Conservation (phyloP, 2,797 vertebrate species). For the Catamblyrhynchus diadema region DNA sequence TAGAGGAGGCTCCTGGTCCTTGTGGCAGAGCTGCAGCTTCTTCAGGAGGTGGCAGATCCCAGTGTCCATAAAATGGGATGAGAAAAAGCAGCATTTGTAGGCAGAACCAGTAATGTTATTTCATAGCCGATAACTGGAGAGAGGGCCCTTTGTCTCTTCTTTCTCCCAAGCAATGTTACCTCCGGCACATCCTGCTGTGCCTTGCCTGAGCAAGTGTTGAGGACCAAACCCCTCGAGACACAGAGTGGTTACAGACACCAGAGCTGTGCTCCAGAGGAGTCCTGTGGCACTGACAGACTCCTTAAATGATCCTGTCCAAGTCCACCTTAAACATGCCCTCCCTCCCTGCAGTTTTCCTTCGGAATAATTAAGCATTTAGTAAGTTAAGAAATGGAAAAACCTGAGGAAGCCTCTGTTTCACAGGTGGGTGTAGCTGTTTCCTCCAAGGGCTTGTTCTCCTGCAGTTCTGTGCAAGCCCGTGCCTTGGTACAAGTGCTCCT, state of each 20-base stretch:
- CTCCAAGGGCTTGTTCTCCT: not conserved
- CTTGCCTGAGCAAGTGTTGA: not conserved
- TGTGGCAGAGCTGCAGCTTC: not conserved
- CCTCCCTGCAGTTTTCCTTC: not conserved
- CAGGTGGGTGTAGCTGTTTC: conserved; percentile 7
- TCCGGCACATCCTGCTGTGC: not conserved
- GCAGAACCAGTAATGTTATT: not conserved
- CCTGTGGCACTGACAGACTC: not conserved
- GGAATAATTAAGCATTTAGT: not conserved
- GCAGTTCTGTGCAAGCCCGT: not conserved
- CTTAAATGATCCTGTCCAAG: not conserved
- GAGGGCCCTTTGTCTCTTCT: not conserved
- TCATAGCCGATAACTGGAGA: not conserved
- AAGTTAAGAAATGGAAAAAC: conserved; percentile 21
- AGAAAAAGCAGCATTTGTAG: not conserved
- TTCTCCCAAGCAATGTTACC: not conserved
- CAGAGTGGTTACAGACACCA: not conserved
- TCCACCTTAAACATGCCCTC: not conserved
- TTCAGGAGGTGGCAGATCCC: not conserved
- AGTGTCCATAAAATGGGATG: not conserved
- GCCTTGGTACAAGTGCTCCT: not conserved
- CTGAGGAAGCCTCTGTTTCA: not conserved
- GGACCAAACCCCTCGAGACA: not conserved
- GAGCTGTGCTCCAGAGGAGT: not conserved
- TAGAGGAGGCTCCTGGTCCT: not conserved